Base-by-base conservation (phyloP, 2,888 invertebrate species). In the Chouioia cunea region DNA sequence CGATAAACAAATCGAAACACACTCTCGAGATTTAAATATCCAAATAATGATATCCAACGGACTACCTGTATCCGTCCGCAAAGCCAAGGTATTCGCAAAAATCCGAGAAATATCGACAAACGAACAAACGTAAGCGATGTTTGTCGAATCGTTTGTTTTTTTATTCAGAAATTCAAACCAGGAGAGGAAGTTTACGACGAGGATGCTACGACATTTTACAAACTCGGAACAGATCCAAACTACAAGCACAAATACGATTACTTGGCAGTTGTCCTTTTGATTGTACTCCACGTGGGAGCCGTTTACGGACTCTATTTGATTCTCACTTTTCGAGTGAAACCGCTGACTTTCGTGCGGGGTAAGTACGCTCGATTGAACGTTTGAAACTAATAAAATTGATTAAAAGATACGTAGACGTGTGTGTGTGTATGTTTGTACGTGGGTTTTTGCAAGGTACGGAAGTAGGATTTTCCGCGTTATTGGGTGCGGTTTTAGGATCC, bases 401-500 rank as follows among this genome's bases (percentile, higher is more conserved):
- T 27, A 27, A 27, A 2, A 27, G n/a, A n/a, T n/a, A n/a, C n/a
- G n/a, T n/a, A n/a, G n/a, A n/a, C n/a, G n/a, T n/a, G n/a, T n/a
- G n/a, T n/a, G n/a, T n/a, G n/a, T n/a, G n/a, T n/a, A 27, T 27
- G 3, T 2, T 27, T 27, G 2, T 6, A 27, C 6, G 27, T 27
- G 2, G 2, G 2, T 27, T 27, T 27, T 27, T 6, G 3, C 27
- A 2, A 65, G 65, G 52, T 20, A 23, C 12, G 2, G 0, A 2
- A 0, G 1, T 68, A 3, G 62, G 36, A 4, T 4, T 68, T 15
- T 27, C 54, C 12, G 27, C 52, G 14, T 50, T 43, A 12, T 16
- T 54, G n/a, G 56, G 57, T 20, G 22, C 54, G 3, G 62, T 68
- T 14, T 44, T 73, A 2, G 78, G 76, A 0, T 65, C 78, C 8